Percentiles rank a stretch among this genome's conserved stretches.
Evolutionary conservation across 2,888 invertebrate genomes (phyloP).

Genomic region (Ernsta delagoae): DNA sequence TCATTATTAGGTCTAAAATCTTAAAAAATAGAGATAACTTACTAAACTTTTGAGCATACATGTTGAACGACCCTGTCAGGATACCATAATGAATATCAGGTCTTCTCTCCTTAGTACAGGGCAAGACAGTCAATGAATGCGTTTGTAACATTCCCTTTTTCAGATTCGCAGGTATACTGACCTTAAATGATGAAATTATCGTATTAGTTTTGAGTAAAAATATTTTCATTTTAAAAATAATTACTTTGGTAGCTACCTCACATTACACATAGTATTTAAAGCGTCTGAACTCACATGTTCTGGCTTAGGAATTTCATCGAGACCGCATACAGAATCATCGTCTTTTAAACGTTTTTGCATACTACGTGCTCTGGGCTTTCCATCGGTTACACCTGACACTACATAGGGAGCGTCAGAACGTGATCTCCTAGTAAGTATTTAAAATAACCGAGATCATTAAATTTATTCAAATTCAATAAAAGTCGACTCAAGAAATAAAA

Average conservation of each 20-base stretch:
- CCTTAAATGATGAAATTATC: slow-evolving; percentile 50
- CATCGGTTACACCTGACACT: slow-evolving; percentile 53
- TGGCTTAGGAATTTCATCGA: slow-evolving; percentile 71
- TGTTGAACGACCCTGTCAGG: slow-evolving; percentile 70
- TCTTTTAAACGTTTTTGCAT: slow-evolving; percentile 52
- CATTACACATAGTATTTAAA: no score
- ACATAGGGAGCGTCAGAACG: slow-evolving; percentile 42
- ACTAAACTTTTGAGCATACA: slow-evolving; percentile 74
- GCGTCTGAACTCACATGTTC: slow-evolving; percentile 61
- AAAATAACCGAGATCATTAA: no score
- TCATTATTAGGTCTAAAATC: background rate
- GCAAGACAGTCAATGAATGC: slow-evolving; percentile 72
- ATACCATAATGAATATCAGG: slow-evolving; percentile 72
- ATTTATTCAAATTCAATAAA: no score
- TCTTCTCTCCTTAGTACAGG: slow-evolving; percentile 68
- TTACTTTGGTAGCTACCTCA: no score
- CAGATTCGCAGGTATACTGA: slow-evolving; percentile 61
- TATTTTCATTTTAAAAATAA: no score
- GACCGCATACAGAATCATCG: slow-evolving; percentile 64
- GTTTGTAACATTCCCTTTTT: slow-evolving; percentile 68
- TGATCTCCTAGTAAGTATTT: slow-evolving; percentile 6
- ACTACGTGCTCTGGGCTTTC: slow-evolving; percentile 59
- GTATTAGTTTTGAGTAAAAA: background rate
- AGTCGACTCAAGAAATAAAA: background rate
- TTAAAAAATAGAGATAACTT: slow-evolving; percentile 43